Evolutionary conservation across 2,113 vertebrate genomes (phyloP), one percentile per base, ranked within the genome.

Genomic region (Anser brachyrhynchus): DNA sequence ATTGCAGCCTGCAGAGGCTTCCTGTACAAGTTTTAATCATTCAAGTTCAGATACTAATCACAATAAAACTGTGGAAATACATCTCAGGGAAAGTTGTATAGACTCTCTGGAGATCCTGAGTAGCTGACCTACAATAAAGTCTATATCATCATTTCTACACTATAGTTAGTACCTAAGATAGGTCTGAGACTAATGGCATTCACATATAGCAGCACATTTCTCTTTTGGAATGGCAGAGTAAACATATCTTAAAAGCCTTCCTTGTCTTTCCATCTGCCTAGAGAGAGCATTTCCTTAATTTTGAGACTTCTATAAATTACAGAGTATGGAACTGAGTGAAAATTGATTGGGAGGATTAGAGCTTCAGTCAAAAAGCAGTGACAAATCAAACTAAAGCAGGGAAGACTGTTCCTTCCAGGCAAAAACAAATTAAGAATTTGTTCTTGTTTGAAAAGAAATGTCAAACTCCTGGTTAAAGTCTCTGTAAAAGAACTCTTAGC

Each of bases 371-470:
- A 78, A 64, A 94, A 54, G 7, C 29, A 81, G 8, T 73, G 76
- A 82, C 10, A 62, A 89, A 83, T 87, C n/a, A 61, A 69, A 12
- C 33, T 79, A 73, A 89, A 78, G 4, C 4, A 8, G 4, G 10
- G 33, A 83, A 95, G 11, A 31, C 44, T 58, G 10, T 77, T 93
- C n/a, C 52, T 85, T 90, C 25, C 26, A 52, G 49, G 21, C 65
- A 44, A 89, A 89, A 91, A 79, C 25, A 82, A 75, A 85, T 37
- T 62, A 43, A 72, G 64, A 73, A 59, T 22, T 44, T 81, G 26
- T 35, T 80, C 35, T 89, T 94, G 13, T 91, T 91, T 61, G 41
- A 66, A 91, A 91, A 71, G 20, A 86, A 95, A 86, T 79, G 31
- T 67, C 19, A 72, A 57, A 57, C 22, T 86, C 37, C 75, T 76